These are phyloP conservation scores for Babylonia areolata DNA, from an alignment of 1,140 invertebrate genomes.

Conservation along the genomic window DNA sequence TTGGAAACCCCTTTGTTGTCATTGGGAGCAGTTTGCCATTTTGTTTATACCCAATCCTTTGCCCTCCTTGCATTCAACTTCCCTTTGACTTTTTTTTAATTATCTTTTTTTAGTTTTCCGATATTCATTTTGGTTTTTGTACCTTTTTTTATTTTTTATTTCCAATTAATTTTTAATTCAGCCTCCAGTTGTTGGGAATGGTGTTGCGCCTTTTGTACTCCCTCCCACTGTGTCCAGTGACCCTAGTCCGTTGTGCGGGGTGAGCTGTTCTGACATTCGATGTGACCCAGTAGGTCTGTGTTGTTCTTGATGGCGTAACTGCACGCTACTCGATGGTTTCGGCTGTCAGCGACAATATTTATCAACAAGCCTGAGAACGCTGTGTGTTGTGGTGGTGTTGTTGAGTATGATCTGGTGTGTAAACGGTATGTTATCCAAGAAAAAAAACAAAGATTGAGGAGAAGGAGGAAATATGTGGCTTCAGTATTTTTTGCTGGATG, in stretches of 20 bases:
- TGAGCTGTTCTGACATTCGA: neutral
- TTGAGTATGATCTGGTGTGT: neutral
- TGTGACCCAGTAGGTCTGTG: too few species aligned
- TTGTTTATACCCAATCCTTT: conserved; percentile 2
- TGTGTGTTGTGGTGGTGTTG: conserved; percentile 27
- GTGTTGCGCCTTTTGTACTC: conserved; percentile 29
- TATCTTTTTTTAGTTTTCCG: too few species aligned
- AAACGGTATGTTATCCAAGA: too few species aligned
- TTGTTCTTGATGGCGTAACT: neutral
- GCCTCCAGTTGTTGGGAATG: conserved; percentile 28
- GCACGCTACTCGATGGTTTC: neutral
- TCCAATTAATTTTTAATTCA: neutral
- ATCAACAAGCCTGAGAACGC: neutral
- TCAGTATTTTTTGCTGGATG: too few species aligned
- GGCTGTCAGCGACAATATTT: neutral
- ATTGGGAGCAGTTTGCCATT: conserved; percentile 34
- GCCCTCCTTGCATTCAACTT: neutral
- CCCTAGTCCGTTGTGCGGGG: neutral
- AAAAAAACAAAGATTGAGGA: too few species aligned
- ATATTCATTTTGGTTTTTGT: neutral
- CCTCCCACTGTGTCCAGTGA: conserved; percentile 14
- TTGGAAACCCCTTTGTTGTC: conserved; percentile 24
- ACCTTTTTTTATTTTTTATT: neutral
- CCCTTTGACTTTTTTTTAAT: neutral
- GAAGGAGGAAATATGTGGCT: too few species aligned